Conservation (phyloP, 2,113 vertebrate genomes). For the Brachyhypopomus occidentalis region DNA sequence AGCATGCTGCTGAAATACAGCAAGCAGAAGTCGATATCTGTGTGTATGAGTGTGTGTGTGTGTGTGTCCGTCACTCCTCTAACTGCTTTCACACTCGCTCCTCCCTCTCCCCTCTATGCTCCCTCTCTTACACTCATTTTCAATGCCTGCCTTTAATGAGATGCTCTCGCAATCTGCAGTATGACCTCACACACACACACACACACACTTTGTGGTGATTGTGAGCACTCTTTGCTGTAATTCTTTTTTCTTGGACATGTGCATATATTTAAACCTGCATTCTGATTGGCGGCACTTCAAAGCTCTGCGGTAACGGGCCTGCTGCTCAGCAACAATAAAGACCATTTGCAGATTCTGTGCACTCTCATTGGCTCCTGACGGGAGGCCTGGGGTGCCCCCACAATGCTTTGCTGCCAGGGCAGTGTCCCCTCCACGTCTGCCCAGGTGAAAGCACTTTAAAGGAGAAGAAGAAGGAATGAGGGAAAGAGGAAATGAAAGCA, state of each 20-base stretch:
- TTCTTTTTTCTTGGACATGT: conserved; percentile 52
- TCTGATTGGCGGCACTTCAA: conserved; percentile 59
- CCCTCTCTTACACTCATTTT: conserved; percentile 5
- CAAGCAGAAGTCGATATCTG: neutral
- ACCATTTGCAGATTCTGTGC: conserved; percentile 51
- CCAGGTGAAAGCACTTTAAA: conserved; percentile 55
- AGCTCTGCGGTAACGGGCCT: conserved; percentile 50
- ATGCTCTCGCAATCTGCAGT: conserved; percentile 19
- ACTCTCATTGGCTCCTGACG: conserved; percentile 54
- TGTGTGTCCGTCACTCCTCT: no score
- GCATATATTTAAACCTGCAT: conserved; percentile 55
- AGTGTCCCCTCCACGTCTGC: conserved; percentile 42
- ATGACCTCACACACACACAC: conserved; percentile 56
- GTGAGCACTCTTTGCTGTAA: conserved; percentile 23
- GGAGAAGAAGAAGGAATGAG: conserved; percentile 21
- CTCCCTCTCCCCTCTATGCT: neutral
- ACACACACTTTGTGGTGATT: conserved; percentile 16
- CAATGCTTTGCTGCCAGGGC: conserved; percentile 42
- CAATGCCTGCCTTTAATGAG: conserved; percentile 11
- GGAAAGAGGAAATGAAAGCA: conserved; percentile 41
- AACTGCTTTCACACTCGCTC: no score
- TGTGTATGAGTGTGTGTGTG: neutral
- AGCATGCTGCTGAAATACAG: no score
- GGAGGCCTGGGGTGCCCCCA: conserved; percentile 35
- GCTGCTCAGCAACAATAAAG: conserved; percentile 56